phyloP scores from a whole-genome alignment of 1,140 invertebrate genomes.

The Drosophila bocki region DNA sequence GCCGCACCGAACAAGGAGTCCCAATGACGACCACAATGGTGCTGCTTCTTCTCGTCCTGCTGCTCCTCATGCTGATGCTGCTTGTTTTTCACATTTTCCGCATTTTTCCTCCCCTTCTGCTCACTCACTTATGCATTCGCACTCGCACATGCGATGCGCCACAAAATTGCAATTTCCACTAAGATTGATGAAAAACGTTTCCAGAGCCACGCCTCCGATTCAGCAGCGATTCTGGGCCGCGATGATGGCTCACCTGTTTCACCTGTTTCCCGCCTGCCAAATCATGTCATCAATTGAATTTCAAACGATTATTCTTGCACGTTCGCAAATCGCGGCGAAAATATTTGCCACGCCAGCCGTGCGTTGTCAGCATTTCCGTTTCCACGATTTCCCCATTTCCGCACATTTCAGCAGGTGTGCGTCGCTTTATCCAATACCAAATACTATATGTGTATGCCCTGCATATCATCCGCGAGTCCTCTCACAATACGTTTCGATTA shows the following conservation, averaged over 20 bases:
- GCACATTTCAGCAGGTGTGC: conserved; percentile 9
- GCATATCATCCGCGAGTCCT: conserved; percentile 51
- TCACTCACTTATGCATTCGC: conserved; percentile 75
- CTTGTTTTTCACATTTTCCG: conserved; percentile 49
- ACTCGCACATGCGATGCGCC: conserved; percentile 72
- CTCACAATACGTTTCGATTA: conserved; percentile 80
- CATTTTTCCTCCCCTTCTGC: conserved; percentile 9
- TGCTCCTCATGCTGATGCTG: conserved; percentile 10
- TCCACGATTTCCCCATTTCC: conserved; percentile 22
- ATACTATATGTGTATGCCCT: conserved; percentile 6
- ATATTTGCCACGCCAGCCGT: conserved; percentile 63
- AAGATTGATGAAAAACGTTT: conserved; percentile 81
- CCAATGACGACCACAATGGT: conserved; percentile 36
- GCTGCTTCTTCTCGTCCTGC: conserved; percentile 16
- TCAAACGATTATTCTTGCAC: conserved; percentile 80
- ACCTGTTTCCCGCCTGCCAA: conserved; percentile 52
- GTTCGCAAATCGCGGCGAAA: conserved; percentile 73
- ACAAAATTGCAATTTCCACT: conserved; percentile 83
- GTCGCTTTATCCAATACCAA: conserved; percentile 14
- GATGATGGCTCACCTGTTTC: conserved; percentile 43
- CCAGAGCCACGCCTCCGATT: conserved; percentile 29
- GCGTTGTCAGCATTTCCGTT: conserved; percentile 36
- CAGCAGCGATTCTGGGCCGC: neutral
- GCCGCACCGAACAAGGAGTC: conserved; percentile 34
- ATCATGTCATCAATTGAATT: conserved; percentile 84